A percentile compares a stretch with the other conserved stretches of the same genome.
Conservation (phyloP, 2,797 vertebrate genomes). For the Semaprochilodus insignis region DNA sequence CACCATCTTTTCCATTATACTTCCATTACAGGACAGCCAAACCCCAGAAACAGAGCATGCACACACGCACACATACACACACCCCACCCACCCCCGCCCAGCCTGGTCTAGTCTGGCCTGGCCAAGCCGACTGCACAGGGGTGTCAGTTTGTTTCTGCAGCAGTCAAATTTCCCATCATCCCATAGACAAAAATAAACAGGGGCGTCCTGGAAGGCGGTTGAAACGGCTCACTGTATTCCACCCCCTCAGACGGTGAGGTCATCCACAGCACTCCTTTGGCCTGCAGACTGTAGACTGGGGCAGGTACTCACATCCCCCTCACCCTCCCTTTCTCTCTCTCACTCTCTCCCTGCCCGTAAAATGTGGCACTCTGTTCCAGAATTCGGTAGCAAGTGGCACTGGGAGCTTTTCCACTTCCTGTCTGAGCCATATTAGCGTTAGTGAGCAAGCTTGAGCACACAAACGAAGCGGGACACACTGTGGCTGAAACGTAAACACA, state of each 20-base stretch:
- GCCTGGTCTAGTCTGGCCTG: conserved; percentile 57
- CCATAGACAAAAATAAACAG: conserved; percentile 83
- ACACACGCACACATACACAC: conserved; percentile 32
- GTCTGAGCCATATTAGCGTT: conserved; percentile 36
- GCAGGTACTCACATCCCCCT: conserved; percentile 49
- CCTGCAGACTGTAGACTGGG: conserved; percentile 35
- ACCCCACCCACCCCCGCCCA: conserved; percentile 29
- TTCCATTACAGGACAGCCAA: conserved; percentile 54
- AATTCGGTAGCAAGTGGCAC: conserved; percentile 58
- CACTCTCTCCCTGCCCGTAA: conserved; percentile 46
- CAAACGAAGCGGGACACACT: conserved; percentile 26
- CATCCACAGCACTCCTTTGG: conserved; percentile 54
- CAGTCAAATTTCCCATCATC: conserved; percentile 84
- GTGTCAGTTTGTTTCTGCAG: conserved; percentile 80
- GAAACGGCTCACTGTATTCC: conserved; percentile 66
- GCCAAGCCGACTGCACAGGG: conserved; percentile 60
- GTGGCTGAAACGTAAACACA: conserved; percentile 23
- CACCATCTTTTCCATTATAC: conserved; percentile 67
- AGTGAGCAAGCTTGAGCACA: conserved; percentile 32
- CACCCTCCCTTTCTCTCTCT: not conserved
- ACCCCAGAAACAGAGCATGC: conserved; percentile 48
- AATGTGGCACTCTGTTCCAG: conserved; percentile 66
- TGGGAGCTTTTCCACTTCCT: conserved; percentile 62
- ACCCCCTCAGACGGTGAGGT: conserved; percentile 66
- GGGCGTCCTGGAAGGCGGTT: conserved; percentile 69